These are phyloP conservation scores for Dinocampus coccinellae DNA, from an alignment of 2,888 invertebrate genomes.

Conservation along the genomic window DNA sequence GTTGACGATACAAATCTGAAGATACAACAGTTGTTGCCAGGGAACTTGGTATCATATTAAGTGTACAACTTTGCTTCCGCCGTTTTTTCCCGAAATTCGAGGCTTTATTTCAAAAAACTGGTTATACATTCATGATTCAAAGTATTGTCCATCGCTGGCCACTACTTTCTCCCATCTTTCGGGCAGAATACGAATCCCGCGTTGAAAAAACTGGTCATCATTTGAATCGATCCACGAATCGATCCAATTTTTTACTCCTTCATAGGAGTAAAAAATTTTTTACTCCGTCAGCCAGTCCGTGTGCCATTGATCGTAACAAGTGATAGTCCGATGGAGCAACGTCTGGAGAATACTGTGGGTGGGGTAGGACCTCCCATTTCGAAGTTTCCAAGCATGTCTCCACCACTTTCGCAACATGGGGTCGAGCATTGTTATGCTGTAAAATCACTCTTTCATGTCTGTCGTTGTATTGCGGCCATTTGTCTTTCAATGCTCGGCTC, in stretches of 20 bases:
- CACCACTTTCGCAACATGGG: conserved; percentile 36
- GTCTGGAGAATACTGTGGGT: conserved; percentile 38
- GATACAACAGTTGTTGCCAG: conserved; percentile 27
- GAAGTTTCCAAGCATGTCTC: conserved; percentile 45
- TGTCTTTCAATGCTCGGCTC: conserved; percentile 38
- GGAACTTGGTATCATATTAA: too few species aligned
- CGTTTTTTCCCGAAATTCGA: too few species aligned
- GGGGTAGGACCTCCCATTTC: conserved; percentile 47
- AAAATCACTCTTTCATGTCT: conserved; percentile 43
- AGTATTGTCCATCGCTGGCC: conserved; percentile 34
- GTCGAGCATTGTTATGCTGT: conserved; percentile 29
- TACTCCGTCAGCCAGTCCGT: conserved; percentile 34
- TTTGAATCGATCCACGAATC: too few species aligned
- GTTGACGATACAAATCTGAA: conserved; percentile 40
- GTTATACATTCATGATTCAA: too few species aligned
- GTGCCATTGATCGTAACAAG: conserved; percentile 14
- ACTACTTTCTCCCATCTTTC: conserved; percentile 14
- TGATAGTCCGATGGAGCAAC: conserved; percentile 37
- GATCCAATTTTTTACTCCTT: conserved; percentile 42
- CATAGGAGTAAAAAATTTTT: conserved; percentile 38
- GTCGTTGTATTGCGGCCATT: conserved; percentile 33
- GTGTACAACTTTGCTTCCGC: too few species aligned
- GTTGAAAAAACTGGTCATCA: conserved; percentile 34
- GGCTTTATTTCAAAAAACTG: too few species aligned
- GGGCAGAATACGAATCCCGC: neutral